These are phyloP conservation scores for Homarus gammarus DNA, from an alignment of 2,888 invertebrate genomes.

Conservation along the genomic window DNA sequence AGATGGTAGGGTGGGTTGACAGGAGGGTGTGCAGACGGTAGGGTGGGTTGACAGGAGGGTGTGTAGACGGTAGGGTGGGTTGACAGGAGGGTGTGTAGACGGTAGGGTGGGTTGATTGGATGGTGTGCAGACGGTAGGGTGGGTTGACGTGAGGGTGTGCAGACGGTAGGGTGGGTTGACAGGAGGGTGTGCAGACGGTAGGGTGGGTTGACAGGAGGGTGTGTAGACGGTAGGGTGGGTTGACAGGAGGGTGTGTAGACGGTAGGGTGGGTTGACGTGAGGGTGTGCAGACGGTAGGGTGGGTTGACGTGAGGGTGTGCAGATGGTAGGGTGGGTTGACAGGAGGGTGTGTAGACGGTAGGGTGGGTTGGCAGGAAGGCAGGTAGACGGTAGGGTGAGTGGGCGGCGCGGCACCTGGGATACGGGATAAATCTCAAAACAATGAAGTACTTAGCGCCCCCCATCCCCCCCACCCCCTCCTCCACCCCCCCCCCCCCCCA, in stretches of 20 bases:
- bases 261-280: neutral
- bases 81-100: no score
- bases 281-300: neutral
- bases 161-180: neutral
- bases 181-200: neutral
- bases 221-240: neutral
- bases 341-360: neutral
- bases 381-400: no score
- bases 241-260: neutral
- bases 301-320: no score
- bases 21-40: no score
- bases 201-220: neutral
- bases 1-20: no score
- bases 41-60: no score
- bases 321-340: neutral
- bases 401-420: neutral
- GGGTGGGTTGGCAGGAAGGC: neutral
- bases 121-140: no score
- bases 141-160: neutral
- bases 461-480: no score
- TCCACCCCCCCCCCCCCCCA: no score
- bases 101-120: no score
- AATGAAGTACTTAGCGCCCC: neutral
- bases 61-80: no score
- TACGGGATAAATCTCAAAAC: conserved; percentile 1